Evolutionary conservation across 2,113 vertebrate genomes (phyloP).

Genomic region (Cyprinodon tularosa): DNA sequence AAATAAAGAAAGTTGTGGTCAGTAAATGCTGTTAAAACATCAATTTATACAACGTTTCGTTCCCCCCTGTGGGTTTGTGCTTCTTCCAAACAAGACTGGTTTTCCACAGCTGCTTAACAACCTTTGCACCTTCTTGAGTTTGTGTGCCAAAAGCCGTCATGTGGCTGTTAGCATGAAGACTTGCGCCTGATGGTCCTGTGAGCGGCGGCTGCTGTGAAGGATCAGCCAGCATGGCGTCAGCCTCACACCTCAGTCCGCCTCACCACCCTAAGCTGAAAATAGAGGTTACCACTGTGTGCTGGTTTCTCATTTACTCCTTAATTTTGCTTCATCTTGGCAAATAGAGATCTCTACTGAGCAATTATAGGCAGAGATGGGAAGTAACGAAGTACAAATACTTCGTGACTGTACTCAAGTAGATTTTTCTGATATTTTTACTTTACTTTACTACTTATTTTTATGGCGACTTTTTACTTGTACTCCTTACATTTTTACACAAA

Average conservation of each 20-base stretch:
- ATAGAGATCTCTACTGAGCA: conserved; percentile 22
- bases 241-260: conserved; percentile 27
- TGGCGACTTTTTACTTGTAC: no score
- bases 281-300: conserved; percentile 21
- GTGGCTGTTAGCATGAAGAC: conserved; percentile 45
- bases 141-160: conserved; percentile 35
- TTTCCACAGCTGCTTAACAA: conserved; percentile 48
- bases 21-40: conserved; percentile 4
- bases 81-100: conserved; percentile 33
- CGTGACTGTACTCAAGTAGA: no score
- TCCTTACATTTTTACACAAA: no score
- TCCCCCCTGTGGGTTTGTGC: conserved; percentile 23
- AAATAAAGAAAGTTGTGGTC: neutral
- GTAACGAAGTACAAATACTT: no score
- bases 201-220: conserved; percentile 36
- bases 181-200: conserved; percentile 32
- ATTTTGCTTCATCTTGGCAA: conserved; percentile 11
- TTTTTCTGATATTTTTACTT: no score
- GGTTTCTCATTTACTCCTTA: neutral
- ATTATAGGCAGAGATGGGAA: neutral
- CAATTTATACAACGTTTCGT: conserved; percentile 11
- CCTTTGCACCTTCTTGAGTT: conserved; percentile 36
- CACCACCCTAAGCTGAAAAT: conserved; percentile 53
- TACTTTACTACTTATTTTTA: no score
- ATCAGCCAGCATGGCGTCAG: conserved; percentile 34